Percentiles rank a stretch among this genome's conserved stretches.
Conservation (phyloP, 2,888 invertebrate species). For the Ophraella communa region DNA sequence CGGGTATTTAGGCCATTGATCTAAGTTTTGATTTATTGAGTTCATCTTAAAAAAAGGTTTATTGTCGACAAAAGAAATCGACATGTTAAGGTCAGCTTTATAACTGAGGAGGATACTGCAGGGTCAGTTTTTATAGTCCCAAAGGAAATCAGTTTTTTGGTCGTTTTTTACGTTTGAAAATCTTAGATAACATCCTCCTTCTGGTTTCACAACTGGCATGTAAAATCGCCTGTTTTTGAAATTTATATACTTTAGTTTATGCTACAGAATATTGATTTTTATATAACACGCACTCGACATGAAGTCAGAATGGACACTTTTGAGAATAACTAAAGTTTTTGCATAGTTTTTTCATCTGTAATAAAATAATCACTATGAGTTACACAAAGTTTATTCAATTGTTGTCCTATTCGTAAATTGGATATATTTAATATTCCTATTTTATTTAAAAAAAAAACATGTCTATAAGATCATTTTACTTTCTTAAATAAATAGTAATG, state of each 20-base stretch:
- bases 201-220: conserved; percentile 11
- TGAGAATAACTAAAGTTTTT: not conserved
- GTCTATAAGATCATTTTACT: too few relatives aligned
- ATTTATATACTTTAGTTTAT: conserved; percentile 13
- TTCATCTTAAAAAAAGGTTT: not conserved
- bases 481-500: too few relatives aligned
- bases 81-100: conserved; percentile 19
- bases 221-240: conserved; percentile 4
- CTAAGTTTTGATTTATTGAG: not conserved
- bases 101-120: conserved; percentile 2
- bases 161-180: conserved; percentile 19
- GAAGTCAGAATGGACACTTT: not conserved
- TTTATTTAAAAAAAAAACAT: too few relatives aligned
- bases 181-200: conserved; percentile 6
- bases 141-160: conserved; percentile 21
- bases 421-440: too few relatives aligned
- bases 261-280: not conserved
- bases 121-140: conserved; percentile 24
- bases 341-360: too few relatives aligned
- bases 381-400: too few relatives aligned
- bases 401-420: too few relatives aligned
- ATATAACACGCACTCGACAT: not conserved
- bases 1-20: not conserved
- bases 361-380: too few relatives aligned
- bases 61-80: conserved; percentile 11